phyloP scores from a whole-genome alignment of 2,113 vertebrate species.

The Halichoeres trimaculatus region DNA sequence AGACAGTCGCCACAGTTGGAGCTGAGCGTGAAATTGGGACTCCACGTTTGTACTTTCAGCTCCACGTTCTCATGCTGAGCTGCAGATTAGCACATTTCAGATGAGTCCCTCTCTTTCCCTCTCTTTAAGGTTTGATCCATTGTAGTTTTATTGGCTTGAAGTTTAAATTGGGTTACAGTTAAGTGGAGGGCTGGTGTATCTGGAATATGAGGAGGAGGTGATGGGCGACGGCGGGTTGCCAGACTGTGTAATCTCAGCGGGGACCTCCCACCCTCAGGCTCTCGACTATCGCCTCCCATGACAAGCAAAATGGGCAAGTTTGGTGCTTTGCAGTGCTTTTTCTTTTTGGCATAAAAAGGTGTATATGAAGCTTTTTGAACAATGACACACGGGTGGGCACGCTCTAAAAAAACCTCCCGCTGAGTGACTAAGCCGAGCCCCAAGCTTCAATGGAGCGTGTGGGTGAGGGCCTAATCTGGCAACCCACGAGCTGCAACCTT shows the following conservation, averaged over 20 bases:
- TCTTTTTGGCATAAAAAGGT: conserved; percentile 70
- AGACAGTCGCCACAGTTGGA: conserved; percentile 1
- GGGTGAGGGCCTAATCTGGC: conserved; percentile 81
- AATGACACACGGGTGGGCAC: conserved; percentile 80
- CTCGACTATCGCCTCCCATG: conserved; percentile 68
- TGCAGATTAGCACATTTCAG: conserved; percentile 35
- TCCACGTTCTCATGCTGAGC: conserved; percentile 31
- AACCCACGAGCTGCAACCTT: conserved; percentile 75
- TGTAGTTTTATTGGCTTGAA: conserved; percentile 42
- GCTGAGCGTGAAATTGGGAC: conserved; percentile 25
- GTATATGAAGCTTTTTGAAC: conserved; percentile 71
- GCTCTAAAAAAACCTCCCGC: conserved; percentile 64
- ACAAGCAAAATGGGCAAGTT: conserved; percentile 63
- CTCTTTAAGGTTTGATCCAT: conserved; percentile 37
- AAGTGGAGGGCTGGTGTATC: conserved; percentile 13
- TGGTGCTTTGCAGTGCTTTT: conserved; percentile 41
- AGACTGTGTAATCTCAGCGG: conserved; percentile 79
- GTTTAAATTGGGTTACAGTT: conserved; percentile 48
- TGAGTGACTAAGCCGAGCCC: conserved; percentile 71
- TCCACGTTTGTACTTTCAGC: conserved; percentile 15
- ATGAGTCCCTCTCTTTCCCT: conserved; percentile 11
- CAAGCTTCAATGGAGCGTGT: conserved; percentile 72
- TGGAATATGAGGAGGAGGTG: conserved; percentile 45
- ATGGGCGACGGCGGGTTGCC: conserved; percentile 57
- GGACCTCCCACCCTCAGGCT: conserved; percentile 81